Evolutionary conservation across 92 coral and sea anemone genomes (phyloP).

Genomic region (Meandrina meandrites): DNA sequence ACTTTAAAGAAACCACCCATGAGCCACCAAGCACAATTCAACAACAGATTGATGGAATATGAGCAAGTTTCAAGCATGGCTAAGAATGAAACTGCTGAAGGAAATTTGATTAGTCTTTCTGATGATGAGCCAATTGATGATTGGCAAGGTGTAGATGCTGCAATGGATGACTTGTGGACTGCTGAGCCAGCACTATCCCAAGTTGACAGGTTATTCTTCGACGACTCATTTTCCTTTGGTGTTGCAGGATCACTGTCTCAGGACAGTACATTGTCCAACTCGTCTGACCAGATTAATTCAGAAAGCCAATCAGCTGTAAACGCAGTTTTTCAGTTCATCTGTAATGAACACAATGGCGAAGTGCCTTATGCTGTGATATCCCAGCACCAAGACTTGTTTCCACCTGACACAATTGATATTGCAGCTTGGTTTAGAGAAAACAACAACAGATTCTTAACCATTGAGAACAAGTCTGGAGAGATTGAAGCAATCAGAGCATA

Average conservation of each 20-base stretch:
- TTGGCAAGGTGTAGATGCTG: constrained; percentile 37
- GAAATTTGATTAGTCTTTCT: constrained; percentile 43
- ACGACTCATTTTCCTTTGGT: constrained; percentile 2
- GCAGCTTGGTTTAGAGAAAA: constrained; percentile 66
- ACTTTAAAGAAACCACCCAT: background rate
- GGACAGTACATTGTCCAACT: background rate
- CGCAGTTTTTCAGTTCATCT: constrained; percentile 55
- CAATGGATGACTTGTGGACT: constrained; percentile 18
- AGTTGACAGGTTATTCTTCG: constrained; percentile 33
- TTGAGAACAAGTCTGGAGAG: constrained; percentile 57
- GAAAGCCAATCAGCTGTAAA: constrained; percentile 18
- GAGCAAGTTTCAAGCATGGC: background rate
- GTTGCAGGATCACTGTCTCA: constrained; percentile 34
- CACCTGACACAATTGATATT: constrained; percentile 39
- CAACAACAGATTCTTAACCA: constrained; percentile 48
- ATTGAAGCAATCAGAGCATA: constrained; percentile 64
- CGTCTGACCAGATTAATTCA: constrained; percentile 18
- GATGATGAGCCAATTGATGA: constrained; percentile 25
- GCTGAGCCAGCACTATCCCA: constrained; percentile 53
- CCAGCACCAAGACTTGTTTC: constrained; percentile 53
- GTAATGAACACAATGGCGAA: constrained; percentile 52
- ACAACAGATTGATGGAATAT: background rate
- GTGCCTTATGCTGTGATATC: constrained; percentile 58
- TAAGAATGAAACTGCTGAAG: constrained; percentile 2
- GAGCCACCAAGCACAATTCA: background rate